Base-by-base conservation (phyloP, 2,797 vertebrate species). In the Anabas testudineus region DNA sequence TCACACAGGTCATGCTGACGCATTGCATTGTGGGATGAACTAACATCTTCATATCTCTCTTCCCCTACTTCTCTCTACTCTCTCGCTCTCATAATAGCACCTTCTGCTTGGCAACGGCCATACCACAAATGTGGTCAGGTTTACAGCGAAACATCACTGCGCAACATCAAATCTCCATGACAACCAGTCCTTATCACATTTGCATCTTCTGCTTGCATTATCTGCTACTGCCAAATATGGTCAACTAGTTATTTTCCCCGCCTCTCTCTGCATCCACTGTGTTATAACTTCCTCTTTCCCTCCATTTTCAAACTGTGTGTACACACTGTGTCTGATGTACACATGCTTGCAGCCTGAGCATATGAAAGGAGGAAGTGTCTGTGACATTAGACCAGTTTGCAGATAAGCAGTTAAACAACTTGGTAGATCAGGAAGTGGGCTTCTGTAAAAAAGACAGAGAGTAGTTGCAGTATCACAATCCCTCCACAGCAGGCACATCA, bases 101-200 rank as follows among this genome's bases (percentile, higher is more conserved):
- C 86, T 87, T 92, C 90, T 89, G 89, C 88, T 84, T 90, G 90
- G 91, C 90, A 92, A 86, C 83, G 90, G 83, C 88, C 87, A 92
- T 90, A 84, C 81, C 88, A 77, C 87, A 90, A 91, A 88, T 88
- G 90, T 82, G 87, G 89, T 91, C 84, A 90, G 89, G 84, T 90
- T 89, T 84, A 84, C 78, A 90, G 86, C 79, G 60, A 91, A 86
- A 86, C 86, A 90, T 92, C 88, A 78, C 78, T 91, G 91, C 84
- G 90, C 85, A 88, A 91, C 90, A 90, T 88, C 81, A 87, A 78
- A 87, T 94, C 90, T 76, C 93, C 93, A 94, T 93, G 92, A 91
- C 90, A 93, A 94, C 92, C 85, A 70, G 75, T 77, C 76, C 77
- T 91, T 88, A 93, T 94, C 90, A 91, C 69, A 93, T 94, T 94